Percentiles rank a stretch among this genome's conserved stretches.
These are phyloP conservation scores for Isotomurus palustris DNA, from an alignment of 2,888 invertebrate species.

Conservation along the genomic window DNA sequence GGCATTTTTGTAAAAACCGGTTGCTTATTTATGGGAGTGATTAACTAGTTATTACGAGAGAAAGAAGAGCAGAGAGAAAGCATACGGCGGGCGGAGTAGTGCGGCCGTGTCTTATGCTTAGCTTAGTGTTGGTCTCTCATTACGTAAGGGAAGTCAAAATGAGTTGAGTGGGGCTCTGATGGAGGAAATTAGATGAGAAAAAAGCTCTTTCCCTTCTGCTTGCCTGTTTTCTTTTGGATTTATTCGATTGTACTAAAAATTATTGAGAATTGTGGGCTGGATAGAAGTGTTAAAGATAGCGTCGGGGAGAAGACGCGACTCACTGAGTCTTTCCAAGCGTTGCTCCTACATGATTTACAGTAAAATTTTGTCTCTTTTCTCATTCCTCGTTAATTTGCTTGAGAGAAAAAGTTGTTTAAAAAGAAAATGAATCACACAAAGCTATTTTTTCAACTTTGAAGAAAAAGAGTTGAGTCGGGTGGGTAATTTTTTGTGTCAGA, in stretches of 20 bases:
- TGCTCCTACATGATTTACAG: conserved; percentile 33
- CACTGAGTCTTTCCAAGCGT: neutral
- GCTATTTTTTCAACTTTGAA: conserved; percentile 15
- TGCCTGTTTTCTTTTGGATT: conserved; percentile 15
- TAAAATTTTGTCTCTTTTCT: conserved; percentile 24
- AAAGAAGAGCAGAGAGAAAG: conserved; percentile 6
- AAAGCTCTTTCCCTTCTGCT: conserved; percentile 4
- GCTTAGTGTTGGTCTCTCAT: no score
- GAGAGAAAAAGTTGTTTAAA: conserved; percentile 27
- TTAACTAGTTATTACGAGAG: conserved; percentile 16
- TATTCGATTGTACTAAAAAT: conserved; percentile 32
- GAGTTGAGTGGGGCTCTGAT: conserved; percentile 6
- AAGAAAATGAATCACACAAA: conserved; percentile 29
- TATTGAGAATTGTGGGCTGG: conserved; percentile 19
- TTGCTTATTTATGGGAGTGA: conserved; percentile 20
- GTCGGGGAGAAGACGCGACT: neutral
- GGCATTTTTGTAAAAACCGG: conserved; percentile 14
- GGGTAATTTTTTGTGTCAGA: conserved; percentile 10
- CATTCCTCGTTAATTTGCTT: conserved; percentile 34
- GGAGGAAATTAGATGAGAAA: conserved; percentile 10
- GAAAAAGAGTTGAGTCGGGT: conserved; percentile 13
- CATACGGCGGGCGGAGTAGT: conserved; percentile 11
- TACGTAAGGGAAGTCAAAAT: no score
- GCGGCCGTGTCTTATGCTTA: no score
- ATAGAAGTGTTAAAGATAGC: neutral